These are phyloP conservation scores for Mergus octosetaceus DNA, from an alignment of 2,797 vertebrate genomes.

Conservation along the genomic window DNA sequence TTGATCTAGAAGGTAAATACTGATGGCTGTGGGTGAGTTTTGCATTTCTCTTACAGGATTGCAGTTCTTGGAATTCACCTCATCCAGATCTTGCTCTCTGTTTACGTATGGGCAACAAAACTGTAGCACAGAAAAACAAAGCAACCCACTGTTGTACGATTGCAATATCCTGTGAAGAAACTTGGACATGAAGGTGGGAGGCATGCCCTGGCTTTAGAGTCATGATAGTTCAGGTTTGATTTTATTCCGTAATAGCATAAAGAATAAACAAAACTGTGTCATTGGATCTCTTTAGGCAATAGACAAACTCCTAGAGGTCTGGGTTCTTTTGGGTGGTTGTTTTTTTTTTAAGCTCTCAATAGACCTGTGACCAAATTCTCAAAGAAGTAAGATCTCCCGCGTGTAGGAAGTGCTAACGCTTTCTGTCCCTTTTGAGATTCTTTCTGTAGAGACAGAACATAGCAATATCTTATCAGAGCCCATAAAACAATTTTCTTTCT, in stretches of 20 bases:
- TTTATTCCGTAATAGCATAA: background rate
- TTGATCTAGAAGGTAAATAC: background rate
- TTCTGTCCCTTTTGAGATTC: background rate
- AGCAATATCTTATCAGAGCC: background rate
- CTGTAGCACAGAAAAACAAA: background rate
- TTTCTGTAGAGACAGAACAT: background rate
- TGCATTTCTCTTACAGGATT: background rate
- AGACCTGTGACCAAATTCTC: background rate
- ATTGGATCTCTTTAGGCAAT: background rate
- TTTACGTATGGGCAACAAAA: background rate
- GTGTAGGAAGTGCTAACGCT: background rate
- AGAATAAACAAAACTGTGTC: background rate
- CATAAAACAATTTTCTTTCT: background rate
- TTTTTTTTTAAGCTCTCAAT: background rate
- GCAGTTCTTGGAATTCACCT: background rate
- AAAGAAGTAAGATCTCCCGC: background rate
- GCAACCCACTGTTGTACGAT: background rate
- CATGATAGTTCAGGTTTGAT: background rate
- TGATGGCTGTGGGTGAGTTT: background rate
- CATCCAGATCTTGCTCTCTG: background rate
- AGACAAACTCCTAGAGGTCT: background rate
- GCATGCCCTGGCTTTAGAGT: background rate
- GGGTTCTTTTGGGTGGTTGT: background rate
- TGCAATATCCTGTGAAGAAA: background rate
- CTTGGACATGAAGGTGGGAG: background rate